phyloP scores from a whole-genome alignment of 2,888 invertebrate species.

The Syrista parreyssii region DNA sequence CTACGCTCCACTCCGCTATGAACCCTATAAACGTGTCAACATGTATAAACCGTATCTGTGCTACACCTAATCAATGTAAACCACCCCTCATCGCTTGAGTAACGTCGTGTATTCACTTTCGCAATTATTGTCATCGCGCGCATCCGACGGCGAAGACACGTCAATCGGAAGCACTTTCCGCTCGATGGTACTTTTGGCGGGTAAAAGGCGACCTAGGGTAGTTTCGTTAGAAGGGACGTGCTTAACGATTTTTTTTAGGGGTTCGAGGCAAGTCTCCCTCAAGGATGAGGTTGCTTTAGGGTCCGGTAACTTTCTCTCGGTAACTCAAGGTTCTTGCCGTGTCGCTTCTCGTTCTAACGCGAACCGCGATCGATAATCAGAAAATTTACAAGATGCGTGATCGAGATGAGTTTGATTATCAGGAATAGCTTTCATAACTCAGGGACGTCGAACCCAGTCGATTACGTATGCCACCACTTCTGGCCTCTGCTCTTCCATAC shows the following conservation, averaged over 20 bases:
- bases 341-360: neutral
- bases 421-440: neutral
- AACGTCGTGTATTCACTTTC: slow-evolving; percentile 58
- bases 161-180: neutral
- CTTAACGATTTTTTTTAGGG: neutral
- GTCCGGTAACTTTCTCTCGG: neutral
- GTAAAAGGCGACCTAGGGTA: neutral
- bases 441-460: neutral
- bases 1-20: slow-evolving; percentile 64
- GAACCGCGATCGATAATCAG: neutral
- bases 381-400: neutral
- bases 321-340: neutral
- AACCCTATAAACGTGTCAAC: slow-evolving; percentile 51
- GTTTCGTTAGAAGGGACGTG: neutral
- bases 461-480: neutral
- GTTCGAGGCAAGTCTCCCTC: neutral
- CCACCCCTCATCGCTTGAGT: slow-evolving; percentile 64
- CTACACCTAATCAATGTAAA: slow-evolving; percentile 65
- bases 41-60: slow-evolving; percentile 58
- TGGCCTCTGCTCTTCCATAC: neutral
- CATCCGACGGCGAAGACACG: neutral
- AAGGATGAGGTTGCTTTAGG: neutral
- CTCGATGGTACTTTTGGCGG: neutral
- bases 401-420: neutral
- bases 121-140: neutral